phyloP scores from a whole-genome alignment of 2,113 vertebrate species.

The Ailurus styani region DNA sequence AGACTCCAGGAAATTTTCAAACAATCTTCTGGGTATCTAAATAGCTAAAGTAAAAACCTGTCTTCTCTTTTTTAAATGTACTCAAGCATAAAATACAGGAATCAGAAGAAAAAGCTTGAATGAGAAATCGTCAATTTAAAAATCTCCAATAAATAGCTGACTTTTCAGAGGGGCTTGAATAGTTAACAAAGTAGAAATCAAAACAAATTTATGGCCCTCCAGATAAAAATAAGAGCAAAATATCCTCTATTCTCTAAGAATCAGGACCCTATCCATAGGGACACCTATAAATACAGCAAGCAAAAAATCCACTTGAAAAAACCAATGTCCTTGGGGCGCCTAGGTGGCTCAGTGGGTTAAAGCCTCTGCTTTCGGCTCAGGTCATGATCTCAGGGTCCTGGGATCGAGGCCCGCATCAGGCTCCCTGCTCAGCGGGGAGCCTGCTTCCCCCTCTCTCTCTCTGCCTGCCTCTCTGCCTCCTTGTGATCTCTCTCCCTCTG shows the following conservation, averaged over 20 bases:
- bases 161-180: not conserved
- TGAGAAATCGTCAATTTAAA: not conserved
- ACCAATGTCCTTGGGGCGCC: not conserved
- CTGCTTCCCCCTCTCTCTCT: too few species aligned
- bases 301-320: not conserved
- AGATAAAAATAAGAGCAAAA: not conserved
- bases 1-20: not conserved
- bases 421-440: too few species aligned
- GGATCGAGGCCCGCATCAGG: too few species aligned
- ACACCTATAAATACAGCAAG: not conserved
- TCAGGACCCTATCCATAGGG: not conserved
- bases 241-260: not conserved
- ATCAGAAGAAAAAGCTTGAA: not conserved
- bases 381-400: too few species aligned
- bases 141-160: not conserved
- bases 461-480: too few species aligned
- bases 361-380: too few species aligned
- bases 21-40: not conserved
- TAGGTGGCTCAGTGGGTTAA: too few species aligned
- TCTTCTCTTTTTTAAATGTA: not conserved
- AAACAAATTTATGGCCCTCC: not conserved
- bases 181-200: not conserved
- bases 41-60: not conserved
- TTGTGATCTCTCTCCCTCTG: too few species aligned
- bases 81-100: not conserved